Conservation (phyloP, 2,113 vertebrate genomes). For the Salvator merianae region DNA sequence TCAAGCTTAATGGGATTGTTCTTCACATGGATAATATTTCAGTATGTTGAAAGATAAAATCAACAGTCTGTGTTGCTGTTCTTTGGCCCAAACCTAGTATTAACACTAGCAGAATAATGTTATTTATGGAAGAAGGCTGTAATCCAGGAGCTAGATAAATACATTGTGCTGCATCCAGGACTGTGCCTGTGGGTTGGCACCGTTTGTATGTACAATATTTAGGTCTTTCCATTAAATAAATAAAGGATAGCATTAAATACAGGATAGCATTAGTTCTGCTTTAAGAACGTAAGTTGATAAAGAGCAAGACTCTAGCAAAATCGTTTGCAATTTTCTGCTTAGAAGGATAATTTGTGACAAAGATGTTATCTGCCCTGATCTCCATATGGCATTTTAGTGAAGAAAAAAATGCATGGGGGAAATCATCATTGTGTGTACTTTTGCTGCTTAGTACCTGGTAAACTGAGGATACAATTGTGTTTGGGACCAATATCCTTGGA, state of each 20-base stretch:
- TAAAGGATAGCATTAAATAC: neutral
- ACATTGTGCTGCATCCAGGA: neutral
- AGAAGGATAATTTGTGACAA: too few species aligned
- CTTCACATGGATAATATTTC: neutral
- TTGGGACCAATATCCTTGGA: too few species aligned
- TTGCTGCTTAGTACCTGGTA: too few species aligned
- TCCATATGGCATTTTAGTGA: too few species aligned
- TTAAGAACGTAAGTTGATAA: neutral
- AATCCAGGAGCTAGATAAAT: neutral
- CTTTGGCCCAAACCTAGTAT: neutral
- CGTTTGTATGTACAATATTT: neutral
- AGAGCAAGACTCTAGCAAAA: too few species aligned
- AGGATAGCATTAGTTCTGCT: neutral
- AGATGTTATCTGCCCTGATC: too few species aligned
- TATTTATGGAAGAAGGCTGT: neutral
- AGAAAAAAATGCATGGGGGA: too few species aligned
- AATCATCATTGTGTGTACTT: too few species aligned
- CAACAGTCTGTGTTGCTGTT: neutral
- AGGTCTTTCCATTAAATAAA: neutral
- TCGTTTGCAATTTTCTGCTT: too few species aligned
- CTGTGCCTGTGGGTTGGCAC: neutral
- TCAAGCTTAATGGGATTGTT: neutral
- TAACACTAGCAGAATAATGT: neutral
- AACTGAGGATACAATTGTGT: too few species aligned
- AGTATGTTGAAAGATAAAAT: neutral